phyloP scores from a whole-genome alignment of 2,888 invertebrate species.

The Sesia apiformis region DNA sequence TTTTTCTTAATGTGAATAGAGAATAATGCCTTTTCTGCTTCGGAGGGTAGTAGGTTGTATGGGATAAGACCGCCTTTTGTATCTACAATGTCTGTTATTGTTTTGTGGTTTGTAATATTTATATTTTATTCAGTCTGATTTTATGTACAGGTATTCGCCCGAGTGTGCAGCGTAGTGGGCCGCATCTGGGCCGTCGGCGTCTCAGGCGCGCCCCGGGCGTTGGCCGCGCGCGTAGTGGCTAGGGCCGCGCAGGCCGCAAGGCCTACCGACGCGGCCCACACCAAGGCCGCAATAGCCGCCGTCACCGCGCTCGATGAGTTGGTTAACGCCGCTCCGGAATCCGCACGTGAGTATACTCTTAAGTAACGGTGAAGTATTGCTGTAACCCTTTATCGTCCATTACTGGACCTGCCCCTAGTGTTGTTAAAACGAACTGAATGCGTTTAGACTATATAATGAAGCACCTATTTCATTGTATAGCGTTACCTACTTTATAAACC shows the following conservation, averaged over 20 bases:
- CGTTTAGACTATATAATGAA: too few species aligned
- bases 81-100: neutral
- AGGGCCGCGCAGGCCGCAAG: conserved; percentile 26
- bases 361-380: too few species aligned
- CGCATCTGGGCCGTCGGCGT: conserved; percentile 19
- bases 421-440: too few species aligned
- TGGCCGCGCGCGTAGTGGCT: conserved; percentile 33
- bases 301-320: conserved; percentile 50
- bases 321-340: conserved; percentile 41
- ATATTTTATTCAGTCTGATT: neutral
- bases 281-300: conserved; percentile 31
- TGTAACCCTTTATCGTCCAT: too few species aligned
- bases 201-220: conserved; percentile 23
- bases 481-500: too few species aligned
- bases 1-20: too few species aligned
- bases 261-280: conserved; percentile 10
- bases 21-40: too few species aligned
- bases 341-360: conserved; percentile 33
- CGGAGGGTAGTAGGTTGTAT: too few species aligned
- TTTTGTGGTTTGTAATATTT: neutral
- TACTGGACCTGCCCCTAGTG: too few species aligned
- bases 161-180: conserved; percentile 54
- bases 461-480: too few species aligned
- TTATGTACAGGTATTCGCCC: conserved; percentile 30
- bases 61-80: neutral